A percentile compares a stretch with the other conserved stretches of the same genome.
Evolutionary conservation across 2,113 vertebrate genomes (phyloP).

Genomic region (Brachyhypopomus occidentalis): DNA sequence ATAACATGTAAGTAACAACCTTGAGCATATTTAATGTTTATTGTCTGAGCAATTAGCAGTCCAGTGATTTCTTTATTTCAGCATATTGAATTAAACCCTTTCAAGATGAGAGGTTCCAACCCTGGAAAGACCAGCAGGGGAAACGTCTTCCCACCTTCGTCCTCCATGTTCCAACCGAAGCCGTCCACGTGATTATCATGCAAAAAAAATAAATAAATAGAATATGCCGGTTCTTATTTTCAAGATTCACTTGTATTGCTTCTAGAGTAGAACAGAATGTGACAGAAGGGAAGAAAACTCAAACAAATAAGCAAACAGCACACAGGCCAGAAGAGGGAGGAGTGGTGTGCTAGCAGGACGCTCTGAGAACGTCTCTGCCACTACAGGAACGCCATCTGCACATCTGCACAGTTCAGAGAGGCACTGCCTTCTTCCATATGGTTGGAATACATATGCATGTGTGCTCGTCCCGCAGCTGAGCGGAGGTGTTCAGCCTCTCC

Average conservation of each 20-base stretch:
- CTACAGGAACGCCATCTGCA: no score
- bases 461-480: background rate
- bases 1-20: background rate
- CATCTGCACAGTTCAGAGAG: background rate
- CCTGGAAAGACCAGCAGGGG: slow-evolving; percentile 6
- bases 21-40: background rate
- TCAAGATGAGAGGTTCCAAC: slow-evolving; percentile 10
- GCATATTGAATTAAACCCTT: slow-evolving; percentile 4
- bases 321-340: background rate
- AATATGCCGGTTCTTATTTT: slow-evolving; percentile 23
- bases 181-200: background rate
- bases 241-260: background rate
- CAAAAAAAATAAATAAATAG: background rate
- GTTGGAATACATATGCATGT: background rate
- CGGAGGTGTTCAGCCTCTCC: background rate
- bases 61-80: no score
- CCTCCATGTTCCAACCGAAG: background rate
- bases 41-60: background rate
- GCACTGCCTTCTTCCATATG: background rate
- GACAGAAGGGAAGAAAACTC: background rate
- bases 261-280: background rate
- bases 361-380: no score
- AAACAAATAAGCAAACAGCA: background rate
- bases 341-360: no score
- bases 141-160: background rate